Conservation (phyloP, 1,140 invertebrate genomes). For the Oryctes rhinoceros region DNA sequence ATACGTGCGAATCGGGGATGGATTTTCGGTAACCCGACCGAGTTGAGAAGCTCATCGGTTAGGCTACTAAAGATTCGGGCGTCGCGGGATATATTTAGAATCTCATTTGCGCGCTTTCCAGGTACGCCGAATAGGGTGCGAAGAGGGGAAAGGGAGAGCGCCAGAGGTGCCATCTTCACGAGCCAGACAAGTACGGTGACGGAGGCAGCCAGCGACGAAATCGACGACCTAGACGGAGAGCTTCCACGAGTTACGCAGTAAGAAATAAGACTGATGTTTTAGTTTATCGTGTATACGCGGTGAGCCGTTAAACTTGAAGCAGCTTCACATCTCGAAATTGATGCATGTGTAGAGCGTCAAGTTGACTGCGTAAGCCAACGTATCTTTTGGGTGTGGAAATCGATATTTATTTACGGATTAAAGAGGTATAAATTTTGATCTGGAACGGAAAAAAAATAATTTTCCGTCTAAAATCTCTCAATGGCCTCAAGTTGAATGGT, state of each 20-base stretch:
- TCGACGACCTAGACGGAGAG: constrained; percentile 75
- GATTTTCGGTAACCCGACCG: constrained; percentile 8
- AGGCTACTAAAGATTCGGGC: neutral
- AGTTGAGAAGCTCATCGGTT: neutral
- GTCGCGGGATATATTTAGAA: constrained; percentile 18
- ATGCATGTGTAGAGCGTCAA: neutral
- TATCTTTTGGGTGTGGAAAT: too few species aligned
- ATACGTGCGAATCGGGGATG: neutral
- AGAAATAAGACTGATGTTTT: constrained; percentile 52
- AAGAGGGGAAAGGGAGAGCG: constrained; percentile 64
- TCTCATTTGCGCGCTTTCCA: constrained; percentile 18
- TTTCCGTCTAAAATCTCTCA: neutral
- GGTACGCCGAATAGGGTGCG: constrained; percentile 70
- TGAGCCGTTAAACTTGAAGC: too few species aligned
- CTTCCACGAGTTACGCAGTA: constrained; percentile 74
- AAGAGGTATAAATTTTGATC: neutral
- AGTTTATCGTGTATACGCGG: neutral
- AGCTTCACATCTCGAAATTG: neutral
- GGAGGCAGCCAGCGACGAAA: constrained; percentile 76
- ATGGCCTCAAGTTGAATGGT: neutral
- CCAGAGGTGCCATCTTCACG: constrained; percentile 66
- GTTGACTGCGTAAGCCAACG: neutral
- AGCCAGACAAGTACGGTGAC: constrained; percentile 75
- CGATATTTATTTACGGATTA: too few species aligned
- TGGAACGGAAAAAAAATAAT: too few species aligned